Evolutionary conservation across 2,113 vertebrate genomes (phyloP), one percentile per base, ranked within the genome.

Genomic region (Danionella cerebrum): DNA sequence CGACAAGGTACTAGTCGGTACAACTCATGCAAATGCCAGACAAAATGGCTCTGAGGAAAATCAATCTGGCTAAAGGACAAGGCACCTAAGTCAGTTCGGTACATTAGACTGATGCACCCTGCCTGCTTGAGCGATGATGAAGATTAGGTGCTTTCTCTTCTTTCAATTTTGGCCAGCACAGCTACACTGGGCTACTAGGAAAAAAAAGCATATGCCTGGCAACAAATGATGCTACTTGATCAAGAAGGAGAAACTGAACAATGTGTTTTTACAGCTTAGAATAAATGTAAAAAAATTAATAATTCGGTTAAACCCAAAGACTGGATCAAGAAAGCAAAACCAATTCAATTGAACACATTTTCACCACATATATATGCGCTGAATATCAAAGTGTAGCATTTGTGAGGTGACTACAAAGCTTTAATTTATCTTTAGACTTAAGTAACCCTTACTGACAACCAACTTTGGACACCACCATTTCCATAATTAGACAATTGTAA

Each of bases 401-500:
- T 13, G 54, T 58, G 13, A 50, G 57, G n/a, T n/a, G n/a, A n/a
- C n/a, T n/a, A n/a, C n/a, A n/a, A n/a, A n/a, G n/a, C n/a, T 52
- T 47, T 38, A 2, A 27, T 67, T 31, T 29, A 47, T 14, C 19
- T 3, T 3, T 22, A 13, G 5, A 8, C 55, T 25, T 75, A 77
- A 74, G 80, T 77, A 50, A 77, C 27, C 6, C 6, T 6, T 50
- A 47, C 70, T 71, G 77, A 36, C 14, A 10, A 24, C 59, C 59
- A 21, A 79, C 79, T 77, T 75, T 51, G 75, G 77, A n/a, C 5
- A 44, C 22, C 59, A 52, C 4, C n/a, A 35, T 63, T 47, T 63
- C 42, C 69, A 66, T 66, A 29, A 63, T 52, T 69, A 59, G 54
- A 13, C 62, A 51, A 51, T 1, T 54, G 59, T 68, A 68, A n/a